These are phyloP conservation scores for Bombus waltoni DNA, from an alignment of 1,140 invertebrate genomes.

Conservation along the genomic window DNA sequence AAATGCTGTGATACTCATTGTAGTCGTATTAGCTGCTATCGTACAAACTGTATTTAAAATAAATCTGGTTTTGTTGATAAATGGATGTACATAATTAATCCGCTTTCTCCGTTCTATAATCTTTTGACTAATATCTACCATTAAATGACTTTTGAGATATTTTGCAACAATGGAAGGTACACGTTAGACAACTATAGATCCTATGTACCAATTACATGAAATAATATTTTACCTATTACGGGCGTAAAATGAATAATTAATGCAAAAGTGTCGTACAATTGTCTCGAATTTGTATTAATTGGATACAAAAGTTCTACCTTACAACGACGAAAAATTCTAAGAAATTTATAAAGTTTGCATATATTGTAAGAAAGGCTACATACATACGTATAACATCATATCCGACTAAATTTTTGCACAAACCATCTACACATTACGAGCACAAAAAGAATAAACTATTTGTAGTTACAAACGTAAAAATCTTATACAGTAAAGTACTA, in stretches of 20 bases:
- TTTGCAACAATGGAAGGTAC: no score
- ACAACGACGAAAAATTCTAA: background rate
- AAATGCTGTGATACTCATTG: conserved; percentile 79
- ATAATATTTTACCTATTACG: no score
- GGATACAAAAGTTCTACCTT: background rate
- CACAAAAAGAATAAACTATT: background rate
- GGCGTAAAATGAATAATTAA: no score
- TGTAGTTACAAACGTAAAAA: background rate
- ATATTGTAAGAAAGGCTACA: background rate
- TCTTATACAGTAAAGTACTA: background rate
- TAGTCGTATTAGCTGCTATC: conserved; percentile 74
- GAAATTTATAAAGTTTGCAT: background rate
- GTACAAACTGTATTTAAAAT: conserved; percentile 71
- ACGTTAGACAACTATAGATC: no score
- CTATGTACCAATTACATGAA: no score
- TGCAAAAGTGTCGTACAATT: no score
- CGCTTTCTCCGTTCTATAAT: background rate
- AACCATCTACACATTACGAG: background rate
- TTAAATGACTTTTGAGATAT: no score
- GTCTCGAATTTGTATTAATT: background rate
- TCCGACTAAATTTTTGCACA: background rate
- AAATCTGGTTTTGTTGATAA: conserved; percentile 66
- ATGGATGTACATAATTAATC: conserved; percentile 17
- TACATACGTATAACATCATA: background rate
- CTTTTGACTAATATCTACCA: background rate